Evolutionary conservation across 2,797 vertebrate genomes (phyloP), one percentile per base, ranked within the genome.

Genomic region (Urocyon cinereoargenteus): DNA sequence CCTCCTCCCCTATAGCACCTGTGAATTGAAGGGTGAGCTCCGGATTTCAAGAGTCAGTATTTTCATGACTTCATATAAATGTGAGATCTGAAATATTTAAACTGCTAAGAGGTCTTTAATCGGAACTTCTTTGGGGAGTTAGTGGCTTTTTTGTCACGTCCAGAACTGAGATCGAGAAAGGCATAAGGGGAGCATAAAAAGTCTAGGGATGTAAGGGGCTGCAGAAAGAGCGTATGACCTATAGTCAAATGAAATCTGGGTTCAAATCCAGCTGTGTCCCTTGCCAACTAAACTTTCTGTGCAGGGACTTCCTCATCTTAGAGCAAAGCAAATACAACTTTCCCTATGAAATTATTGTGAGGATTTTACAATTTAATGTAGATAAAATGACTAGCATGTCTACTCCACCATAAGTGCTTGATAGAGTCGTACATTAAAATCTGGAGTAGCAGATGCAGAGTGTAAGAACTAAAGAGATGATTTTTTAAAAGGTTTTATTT

Each of bases 51-150:
- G n/a, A 82, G 26, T 24, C 22, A 21, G 40, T 92, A 61, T 81
- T 87, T 95, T 85, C 13, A 31, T 79, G 31, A 78, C 31, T 85
- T 94, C 78, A 81, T 61, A 72, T 61, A 82, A 97, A 70, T 61
- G 53, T 78, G 68, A 93, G 73, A 55, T 93, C 28, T 83, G 36
- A 91, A 85, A 82, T 94, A 88, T 66, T 85, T 82, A 55, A 94
- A 87, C 72, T 81, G n/a, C 66, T 55, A 82, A 66, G 34, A 96
- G 40, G 34, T 15, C 19, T 49, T 84, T 70, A 22, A 49, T 15
- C 90, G 62, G 21, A 53, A 72, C 21, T 64, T 86, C 72, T 85
- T 77, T 90, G 64, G 26, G 19, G 92, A 85, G 55, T 28, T 96
- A n/a, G 1, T 77, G 9, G 61, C 18, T 62, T 83, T 91, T 84